Conservation (phyloP, 2,113 vertebrate genomes). For the Lepisosteus oculatus region DNA sequence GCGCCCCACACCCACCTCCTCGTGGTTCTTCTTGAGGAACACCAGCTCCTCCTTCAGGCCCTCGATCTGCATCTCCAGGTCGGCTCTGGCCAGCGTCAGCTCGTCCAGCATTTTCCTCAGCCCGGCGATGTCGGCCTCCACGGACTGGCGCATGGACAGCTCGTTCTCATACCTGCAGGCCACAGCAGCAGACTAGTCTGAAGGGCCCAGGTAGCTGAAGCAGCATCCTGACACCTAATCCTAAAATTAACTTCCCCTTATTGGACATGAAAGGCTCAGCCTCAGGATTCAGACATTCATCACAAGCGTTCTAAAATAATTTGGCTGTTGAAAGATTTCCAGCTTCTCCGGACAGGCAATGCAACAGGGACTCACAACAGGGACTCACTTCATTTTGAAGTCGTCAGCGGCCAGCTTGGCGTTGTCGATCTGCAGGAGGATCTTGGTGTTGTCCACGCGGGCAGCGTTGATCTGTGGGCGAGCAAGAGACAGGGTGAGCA, state of each 20-base stretch:
- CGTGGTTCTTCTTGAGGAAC: slow-evolving; percentile 58
- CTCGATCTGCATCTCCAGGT: slow-evolving; percentile 61
- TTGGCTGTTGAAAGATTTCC: background rate
- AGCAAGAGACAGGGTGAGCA: background rate
- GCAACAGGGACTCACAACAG: too few species aligned
- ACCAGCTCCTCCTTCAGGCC: slow-evolving; percentile 56
- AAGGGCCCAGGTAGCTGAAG: too few species aligned
- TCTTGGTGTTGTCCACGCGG: slow-evolving; percentile 40
- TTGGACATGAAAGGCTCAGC: background rate
- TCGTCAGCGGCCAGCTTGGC: slow-evolving; percentile 50
- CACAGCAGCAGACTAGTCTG: background rate
- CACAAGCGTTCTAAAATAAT: background rate
- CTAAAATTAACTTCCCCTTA: too few species aligned
- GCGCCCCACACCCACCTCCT: slow-evolving; percentile 39
- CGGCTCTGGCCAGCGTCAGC: slow-evolving; percentile 49
- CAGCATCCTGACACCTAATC: too few species aligned
- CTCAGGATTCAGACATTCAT: background rate
- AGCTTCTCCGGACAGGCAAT: too few species aligned
- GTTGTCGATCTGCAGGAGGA: slow-evolving; percentile 45
- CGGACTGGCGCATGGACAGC: slow-evolving; percentile 69
- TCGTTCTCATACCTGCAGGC: slow-evolving; percentile 74
- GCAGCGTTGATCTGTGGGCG: slow-evolving; percentile 35
- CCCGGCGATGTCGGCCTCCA: slow-evolving; percentile 75
- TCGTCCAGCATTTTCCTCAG: slow-evolving; percentile 66
- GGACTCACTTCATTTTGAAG: slow-evolving; percentile 51